phyloP scores from a whole-genome alignment of 2,888 invertebrate species.

The Amphipyra berbera region DNA sequence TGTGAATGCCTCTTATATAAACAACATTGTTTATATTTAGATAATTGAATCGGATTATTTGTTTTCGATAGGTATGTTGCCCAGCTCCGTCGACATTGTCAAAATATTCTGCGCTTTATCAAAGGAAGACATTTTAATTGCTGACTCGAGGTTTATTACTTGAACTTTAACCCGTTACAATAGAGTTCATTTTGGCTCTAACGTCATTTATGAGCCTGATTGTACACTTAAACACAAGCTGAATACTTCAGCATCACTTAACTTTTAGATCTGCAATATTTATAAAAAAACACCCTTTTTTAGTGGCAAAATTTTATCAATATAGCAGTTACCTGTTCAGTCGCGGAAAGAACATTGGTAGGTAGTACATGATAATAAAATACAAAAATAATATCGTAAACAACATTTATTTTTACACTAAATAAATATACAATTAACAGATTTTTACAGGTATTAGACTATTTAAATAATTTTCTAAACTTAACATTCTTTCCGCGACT shows the following conservation, averaged over 20 bases:
- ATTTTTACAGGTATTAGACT: slow-evolving; percentile 59
- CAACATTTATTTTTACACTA: slow-evolving; percentile 59
- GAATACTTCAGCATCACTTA: slow-evolving; percentile 24
- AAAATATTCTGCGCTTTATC: not conserved
- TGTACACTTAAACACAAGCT: slow-evolving; percentile 14
- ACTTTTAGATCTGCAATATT: slow-evolving; percentile 38
- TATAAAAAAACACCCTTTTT: slow-evolving; percentile 26
- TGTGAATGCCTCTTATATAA: slow-evolving; percentile 1
- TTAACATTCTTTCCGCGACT: slow-evolving; percentile 62
- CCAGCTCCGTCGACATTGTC: not conserved
- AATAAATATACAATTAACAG: slow-evolving; percentile 62
- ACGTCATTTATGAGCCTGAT: slow-evolving; percentile 13
- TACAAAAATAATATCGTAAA: slow-evolving; percentile 52
- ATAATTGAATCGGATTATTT: slow-evolving; percentile 6
- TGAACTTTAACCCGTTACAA: slow-evolving; percentile 5
- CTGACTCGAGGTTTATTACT: not conserved
- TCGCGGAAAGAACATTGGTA: slow-evolving; percentile 57
- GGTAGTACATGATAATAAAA: slow-evolving; percentile 48
- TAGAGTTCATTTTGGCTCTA: slow-evolving; percentile 10
- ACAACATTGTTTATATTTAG: slow-evolving; percentile 4
- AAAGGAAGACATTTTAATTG: slow-evolving; percentile 29
- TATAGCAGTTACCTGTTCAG: slow-evolving; percentile 52
- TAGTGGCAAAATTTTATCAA: slow-evolving; percentile 35
- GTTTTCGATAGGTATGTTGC: not conserved
- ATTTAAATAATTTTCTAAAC: slow-evolving; percentile 58